Conservation (phyloP, 2,888 invertebrate species). For the Ectobius pallidus region DNA sequence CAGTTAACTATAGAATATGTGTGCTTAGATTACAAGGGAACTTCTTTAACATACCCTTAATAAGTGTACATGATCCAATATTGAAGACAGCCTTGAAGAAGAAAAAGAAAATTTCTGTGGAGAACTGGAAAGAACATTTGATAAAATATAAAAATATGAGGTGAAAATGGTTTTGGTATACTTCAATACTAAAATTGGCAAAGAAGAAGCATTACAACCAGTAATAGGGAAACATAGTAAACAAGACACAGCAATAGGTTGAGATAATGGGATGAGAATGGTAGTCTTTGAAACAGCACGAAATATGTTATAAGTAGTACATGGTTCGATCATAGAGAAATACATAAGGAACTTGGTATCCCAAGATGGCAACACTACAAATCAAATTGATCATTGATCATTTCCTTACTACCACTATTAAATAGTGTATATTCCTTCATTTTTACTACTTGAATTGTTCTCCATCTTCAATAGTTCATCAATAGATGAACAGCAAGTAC, state of each 20-base stretch:
- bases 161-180: not conserved
- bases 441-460: no score
- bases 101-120: not conserved
- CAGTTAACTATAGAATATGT: not conserved
- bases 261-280: not conserved
- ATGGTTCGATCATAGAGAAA: no score
- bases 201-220: not conserved
- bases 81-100: not conserved
- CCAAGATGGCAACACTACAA: not conserved
- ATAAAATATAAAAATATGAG: not conserved
- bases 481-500: not conserved
- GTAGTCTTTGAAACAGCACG: not conserved
- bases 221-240: not conserved
- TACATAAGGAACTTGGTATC: no score
- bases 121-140: no score
- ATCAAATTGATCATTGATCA: slow-evolving; percentile 1
- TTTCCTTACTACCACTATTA: no score
- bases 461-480: no score
- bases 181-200: no score
- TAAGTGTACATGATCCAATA: no score
- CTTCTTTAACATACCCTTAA: not conserved
- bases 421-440: no score
- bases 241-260: not conserved
- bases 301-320: not conserved
- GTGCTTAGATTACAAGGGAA: not conserved